These are phyloP conservation scores for Sarcophaga variegata DNA, from an alignment of 2,888 invertebrate species.

Conservation along the genomic window DNA sequence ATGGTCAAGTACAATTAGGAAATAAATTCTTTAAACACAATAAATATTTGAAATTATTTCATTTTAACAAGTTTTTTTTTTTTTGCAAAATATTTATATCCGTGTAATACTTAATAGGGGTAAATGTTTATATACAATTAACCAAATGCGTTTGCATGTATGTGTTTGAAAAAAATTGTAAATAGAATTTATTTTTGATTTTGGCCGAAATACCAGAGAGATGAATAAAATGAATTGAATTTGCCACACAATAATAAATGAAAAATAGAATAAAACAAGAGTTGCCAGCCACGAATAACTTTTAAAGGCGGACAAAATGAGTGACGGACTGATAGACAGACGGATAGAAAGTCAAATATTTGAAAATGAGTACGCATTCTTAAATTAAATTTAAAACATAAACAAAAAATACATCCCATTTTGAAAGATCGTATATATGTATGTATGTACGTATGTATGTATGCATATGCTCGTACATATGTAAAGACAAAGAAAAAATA, in stretches of 20 bases:
- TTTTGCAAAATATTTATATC: background rate
- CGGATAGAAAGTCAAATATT: background rate
- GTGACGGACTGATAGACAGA: background rate
- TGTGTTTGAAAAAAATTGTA: background rate
- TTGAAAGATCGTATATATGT: too few relatives aligned
- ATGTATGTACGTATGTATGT: too few relatives aligned
- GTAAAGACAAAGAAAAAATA: background rate
- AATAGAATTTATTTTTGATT: conserved; percentile 12
- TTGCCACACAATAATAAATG: conserved; percentile 24
- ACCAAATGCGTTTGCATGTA: background rate
- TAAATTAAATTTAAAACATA: conserved; percentile 25
- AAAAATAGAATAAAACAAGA: conserved; percentile 4
- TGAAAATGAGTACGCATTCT: conserved; percentile 23
- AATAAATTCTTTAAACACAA: conserved; percentile 66
- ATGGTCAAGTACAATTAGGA: conserved; percentile 74
- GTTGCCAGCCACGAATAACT: conserved; percentile 42
- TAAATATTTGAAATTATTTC: conserved; percentile 50
- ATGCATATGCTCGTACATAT: too few relatives aligned
- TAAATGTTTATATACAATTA: background rate
- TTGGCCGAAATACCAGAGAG: conserved; percentile 62
- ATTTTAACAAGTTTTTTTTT: background rate
- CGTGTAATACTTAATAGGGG: background rate
- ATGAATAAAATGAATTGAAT: conserved; percentile 55
- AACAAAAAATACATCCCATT: conserved; percentile 27
- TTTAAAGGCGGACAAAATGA: background rate